These are phyloP conservation scores for Heterodera filipjevi DNA, from an alignment of 2,888 invertebrate species.

Conservation along the genomic window DNA sequence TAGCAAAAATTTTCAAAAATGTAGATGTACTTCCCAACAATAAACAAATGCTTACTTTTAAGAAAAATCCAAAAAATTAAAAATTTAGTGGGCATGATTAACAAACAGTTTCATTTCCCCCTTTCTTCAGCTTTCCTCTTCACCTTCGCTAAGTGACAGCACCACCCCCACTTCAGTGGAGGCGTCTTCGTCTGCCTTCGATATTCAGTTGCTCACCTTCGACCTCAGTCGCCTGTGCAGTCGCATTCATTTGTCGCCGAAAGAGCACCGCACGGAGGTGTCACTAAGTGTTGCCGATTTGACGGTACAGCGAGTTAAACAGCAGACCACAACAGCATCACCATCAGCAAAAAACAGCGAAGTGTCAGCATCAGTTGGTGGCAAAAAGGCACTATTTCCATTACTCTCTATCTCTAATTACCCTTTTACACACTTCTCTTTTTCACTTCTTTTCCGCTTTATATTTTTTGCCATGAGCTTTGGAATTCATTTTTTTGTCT, in stretches of 20 bases:
- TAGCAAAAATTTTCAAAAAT: too few species aligned
- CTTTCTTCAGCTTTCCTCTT: background rate
- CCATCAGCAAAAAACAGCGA: background rate
- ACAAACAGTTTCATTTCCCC: background rate
- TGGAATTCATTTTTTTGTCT: too few species aligned
- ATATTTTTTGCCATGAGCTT: too few species aligned
- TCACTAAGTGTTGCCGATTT: constrained; percentile 58
- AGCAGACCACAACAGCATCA: constrained; percentile 29
- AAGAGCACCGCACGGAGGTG: constrained; percentile 55
- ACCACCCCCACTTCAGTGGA: background rate
- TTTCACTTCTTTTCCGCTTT: too few species aligned
- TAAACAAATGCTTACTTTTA: too few species aligned
- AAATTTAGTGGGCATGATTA: too few species aligned
- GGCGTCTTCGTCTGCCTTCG: background rate
- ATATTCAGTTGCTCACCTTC: constrained; percentile 19
- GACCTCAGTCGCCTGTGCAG: constrained; percentile 54
- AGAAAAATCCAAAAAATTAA: too few species aligned
- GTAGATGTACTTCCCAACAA: too few species aligned
- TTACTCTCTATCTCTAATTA: background rate
- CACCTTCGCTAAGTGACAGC: background rate
- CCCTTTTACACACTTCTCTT: background rate
- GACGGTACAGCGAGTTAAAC: constrained; percentile 55
- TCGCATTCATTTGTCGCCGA: constrained; percentile 56
- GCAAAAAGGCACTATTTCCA: background rate
- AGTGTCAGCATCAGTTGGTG: background rate